A percentile compares a stretch with the other conserved stretches of the same genome.
phyloP scores from a whole-genome alignment of 2,797 vertebrate species.

The Phalloptychus januarius region DNA sequence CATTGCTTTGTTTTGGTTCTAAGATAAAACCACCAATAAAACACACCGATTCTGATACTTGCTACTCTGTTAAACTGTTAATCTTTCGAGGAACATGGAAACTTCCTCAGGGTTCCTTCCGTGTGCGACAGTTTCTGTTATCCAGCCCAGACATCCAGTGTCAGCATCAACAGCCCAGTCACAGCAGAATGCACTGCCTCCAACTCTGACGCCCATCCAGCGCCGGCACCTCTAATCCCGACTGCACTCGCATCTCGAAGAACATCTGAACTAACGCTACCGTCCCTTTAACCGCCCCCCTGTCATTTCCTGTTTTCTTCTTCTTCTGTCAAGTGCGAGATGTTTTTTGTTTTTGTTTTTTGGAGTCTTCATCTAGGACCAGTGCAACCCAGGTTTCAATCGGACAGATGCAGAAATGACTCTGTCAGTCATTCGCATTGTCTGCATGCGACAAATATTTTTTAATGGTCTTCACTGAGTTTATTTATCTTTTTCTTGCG shows the following conservation, averaged over 20 bases:
- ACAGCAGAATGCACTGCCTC: slow-evolving; percentile 6
- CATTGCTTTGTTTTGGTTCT: not conserved
- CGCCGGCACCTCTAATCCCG: slow-evolving; percentile 15
- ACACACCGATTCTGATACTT: not conserved
- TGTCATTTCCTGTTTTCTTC: slow-evolving; percentile 66
- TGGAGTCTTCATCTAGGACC: slow-evolving; percentile 49
- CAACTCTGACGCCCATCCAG: slow-evolving; percentile 13
- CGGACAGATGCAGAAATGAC: slow-evolving; percentile 49
- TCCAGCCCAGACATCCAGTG: not conserved
- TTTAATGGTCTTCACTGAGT: slow-evolving; percentile 48
- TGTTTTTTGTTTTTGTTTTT: slow-evolving; percentile 60
- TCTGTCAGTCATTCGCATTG: slow-evolving; percentile 56
- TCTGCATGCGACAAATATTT: slow-evolving; percentile 19
- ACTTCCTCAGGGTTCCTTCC: not conserved
- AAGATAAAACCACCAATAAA: not conserved
- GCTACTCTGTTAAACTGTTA: not conserved
- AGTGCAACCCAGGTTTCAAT: slow-evolving; percentile 34
- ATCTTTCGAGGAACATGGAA: not conserved
- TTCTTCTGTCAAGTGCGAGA: slow-evolving; percentile 52
- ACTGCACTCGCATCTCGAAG: slow-evolving; percentile 10
- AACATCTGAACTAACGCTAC: slow-evolving; percentile 10
- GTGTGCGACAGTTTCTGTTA: not conserved
- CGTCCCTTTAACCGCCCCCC: slow-evolving; percentile 40
- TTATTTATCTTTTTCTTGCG: not conserved
- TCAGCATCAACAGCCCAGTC: slow-evolving; percentile 7